These are phyloP conservation scores for Troglohyphantes excavatus DNA, from an alignment of 2,888 invertebrate genomes.

Conservation along the genomic window DNA sequence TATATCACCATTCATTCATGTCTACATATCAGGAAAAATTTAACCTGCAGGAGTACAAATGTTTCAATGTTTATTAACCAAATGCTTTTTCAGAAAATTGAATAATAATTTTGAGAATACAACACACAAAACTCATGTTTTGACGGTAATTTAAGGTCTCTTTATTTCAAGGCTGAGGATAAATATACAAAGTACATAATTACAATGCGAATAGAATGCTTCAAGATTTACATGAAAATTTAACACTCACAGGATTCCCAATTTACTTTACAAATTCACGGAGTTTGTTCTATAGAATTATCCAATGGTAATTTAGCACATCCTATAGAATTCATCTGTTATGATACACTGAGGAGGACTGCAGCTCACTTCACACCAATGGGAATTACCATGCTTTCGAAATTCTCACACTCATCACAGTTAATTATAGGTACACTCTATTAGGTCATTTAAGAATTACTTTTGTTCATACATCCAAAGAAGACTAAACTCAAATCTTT, in stretches of 20 bases:
- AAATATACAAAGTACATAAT: slow-evolving; percentile 79
- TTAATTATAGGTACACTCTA: slow-evolving; percentile 38
- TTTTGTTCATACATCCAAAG: slow-evolving; percentile 56
- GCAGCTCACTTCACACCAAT: slow-evolving; percentile 19
- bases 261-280: slow-evolving; percentile 67
- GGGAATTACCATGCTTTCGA: slow-evolving; percentile 25
- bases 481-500: slow-evolving; percentile 9
- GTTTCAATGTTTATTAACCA: no score
- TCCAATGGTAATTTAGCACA: slow-evolving; percentile 36
- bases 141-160: slow-evolving; percentile 73
- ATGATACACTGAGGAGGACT: slow-evolving; percentile 58
- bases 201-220: slow-evolving; percentile 73
- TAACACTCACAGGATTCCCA: slow-evolving; percentile 57
- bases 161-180: slow-evolving; percentile 78
- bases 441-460: background rate
- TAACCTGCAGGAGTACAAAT: no score
- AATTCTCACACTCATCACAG: slow-evolving; percentile 62
- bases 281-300: slow-evolving; percentile 27
- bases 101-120: no score
- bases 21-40: no score
- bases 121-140: background rate
- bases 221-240: slow-evolving; percentile 69
- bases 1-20: no score
- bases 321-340: slow-evolving; percentile 45
- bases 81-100: no score